Evolutionary conservation across 2,797 vertebrate species (phyloP).

Genomic region (Semaprochilodus insignis): DNA sequence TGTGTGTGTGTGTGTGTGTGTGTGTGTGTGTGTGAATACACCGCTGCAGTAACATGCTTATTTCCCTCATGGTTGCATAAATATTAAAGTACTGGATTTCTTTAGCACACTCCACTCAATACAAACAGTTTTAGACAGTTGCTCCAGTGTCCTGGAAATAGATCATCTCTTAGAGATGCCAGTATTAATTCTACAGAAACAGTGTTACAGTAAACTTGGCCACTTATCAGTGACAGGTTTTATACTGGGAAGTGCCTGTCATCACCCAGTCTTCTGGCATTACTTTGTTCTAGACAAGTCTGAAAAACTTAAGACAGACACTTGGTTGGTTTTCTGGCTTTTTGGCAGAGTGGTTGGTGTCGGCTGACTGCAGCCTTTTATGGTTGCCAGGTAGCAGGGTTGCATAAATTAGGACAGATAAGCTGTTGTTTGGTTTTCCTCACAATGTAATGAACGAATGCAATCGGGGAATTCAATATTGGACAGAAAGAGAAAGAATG

Average conservation of each 20-base stretch:
- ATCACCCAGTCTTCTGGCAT: neutral
- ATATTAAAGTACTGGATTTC: too few species aligned
- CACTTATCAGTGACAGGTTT: neutral
- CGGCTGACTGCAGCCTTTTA: neutral
- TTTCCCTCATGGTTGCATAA: neutral
- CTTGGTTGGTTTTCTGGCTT: neutral
- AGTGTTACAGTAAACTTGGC: too few species aligned
- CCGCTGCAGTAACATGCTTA: neutral
- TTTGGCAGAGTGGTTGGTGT: neutral
- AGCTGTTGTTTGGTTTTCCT: neutral
- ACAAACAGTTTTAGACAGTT: too few species aligned
- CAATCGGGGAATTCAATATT: neutral
- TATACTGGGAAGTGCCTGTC: neutral
- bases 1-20: neutral
- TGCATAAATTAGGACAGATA: too few species aligned
- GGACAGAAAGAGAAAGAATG: neutral
- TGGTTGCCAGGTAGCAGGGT: neutral
- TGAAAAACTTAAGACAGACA: neutral
- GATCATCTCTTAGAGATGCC: too few species aligned
- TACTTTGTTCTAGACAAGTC: neutral
- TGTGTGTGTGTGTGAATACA: neutral
- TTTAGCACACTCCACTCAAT: too few species aligned
- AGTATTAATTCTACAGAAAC: too few species aligned
- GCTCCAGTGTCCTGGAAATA: too few species aligned
- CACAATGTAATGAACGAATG: neutral